Evolutionary conservation across 2,888 invertebrate species (phyloP).

Genomic region (Meiosimyza decipiens): DNA sequence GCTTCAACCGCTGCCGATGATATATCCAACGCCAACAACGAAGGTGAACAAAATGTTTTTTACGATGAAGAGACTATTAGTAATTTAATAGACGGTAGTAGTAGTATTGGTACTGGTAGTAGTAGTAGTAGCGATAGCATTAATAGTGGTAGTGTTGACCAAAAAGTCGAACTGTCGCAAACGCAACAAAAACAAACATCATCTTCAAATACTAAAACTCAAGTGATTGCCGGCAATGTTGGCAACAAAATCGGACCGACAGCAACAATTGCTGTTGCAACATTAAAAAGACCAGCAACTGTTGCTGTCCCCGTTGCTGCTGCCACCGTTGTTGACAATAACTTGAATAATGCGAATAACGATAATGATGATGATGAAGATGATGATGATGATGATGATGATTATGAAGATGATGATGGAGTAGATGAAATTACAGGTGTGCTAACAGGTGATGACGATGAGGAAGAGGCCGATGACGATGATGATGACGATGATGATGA

Average conservation of each 20-base stretch:
- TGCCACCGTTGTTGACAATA: conserved; percentile 45
- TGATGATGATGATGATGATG: conserved; percentile 71
- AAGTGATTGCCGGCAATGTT: conserved; percentile 58
- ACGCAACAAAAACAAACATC: conserved; percentile 49
- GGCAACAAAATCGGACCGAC: conserved; percentile 32
- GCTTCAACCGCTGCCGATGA: conserved; percentile 54
- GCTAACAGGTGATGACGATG: conserved; percentile 74
- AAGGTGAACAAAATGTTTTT: conserved; percentile 67
- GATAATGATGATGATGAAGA: conserved; percentile 75
- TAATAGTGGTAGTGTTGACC: conserved; percentile 47
- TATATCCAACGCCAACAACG: conserved; percentile 56
- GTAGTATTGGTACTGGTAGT: conserved; percentile 58
- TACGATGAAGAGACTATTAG: conserved; percentile 63
- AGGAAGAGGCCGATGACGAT: conserved; percentile 73
- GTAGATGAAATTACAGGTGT: conserved; percentile 77
- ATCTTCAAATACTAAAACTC: too few relatives aligned
- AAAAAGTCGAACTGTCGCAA: conserved; percentile 42
- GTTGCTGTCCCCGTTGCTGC: conserved; percentile 25
- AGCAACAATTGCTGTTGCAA: conserved; percentile 18
- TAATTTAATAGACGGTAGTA: conserved; percentile 60
- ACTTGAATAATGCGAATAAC: conserved; percentile 51
- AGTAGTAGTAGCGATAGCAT: conserved; percentile 45
- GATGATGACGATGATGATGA: conserved; percentile 76
- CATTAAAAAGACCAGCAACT: background rate
- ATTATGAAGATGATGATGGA: conserved; percentile 67